Base-by-base conservation (phyloP, 2,113 vertebrate genomes). In the Monopterus albus region DNA sequence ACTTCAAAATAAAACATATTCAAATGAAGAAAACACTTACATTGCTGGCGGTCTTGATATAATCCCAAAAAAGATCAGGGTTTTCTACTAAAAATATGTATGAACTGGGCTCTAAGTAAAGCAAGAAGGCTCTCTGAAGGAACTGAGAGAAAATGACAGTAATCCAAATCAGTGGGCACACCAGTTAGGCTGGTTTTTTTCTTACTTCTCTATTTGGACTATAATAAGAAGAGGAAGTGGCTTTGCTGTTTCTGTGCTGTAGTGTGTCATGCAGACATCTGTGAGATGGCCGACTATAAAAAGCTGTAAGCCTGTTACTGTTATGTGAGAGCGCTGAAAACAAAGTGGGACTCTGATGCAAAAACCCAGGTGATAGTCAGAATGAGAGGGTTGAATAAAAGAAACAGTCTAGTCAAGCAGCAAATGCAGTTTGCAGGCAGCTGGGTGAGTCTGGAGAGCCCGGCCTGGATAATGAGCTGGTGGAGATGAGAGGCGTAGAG, bases 151-250 rank as follows among this genome's bases (percentile, higher is more conserved):
- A 42, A 33, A 26, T 35, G 64, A 51, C 18, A 8, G n/a, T 31
- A 40, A 52, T 51, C 6, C 12, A 45, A 49, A 62, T 36, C 26
- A 42, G 1, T 13, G 7, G 4, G n/a, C 21, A 25, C 1, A 17
- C 51, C 39, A 5, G 13, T 49, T 25, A 26, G 0, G 10, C 26
- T 21, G 4, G 17, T n/a, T 57, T 66, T 1, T 10, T 20, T 60
- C 21, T 56, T 39, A 82, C 85, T 87, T 90, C 81, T 84, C 55
- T 18, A 72, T 89, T 83, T 70, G 36, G 15, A 15, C 43, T 81
- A 72, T 52, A 77, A 72, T 26, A 59, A 76, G 66, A 77, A 14
- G 61, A 77, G 85, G 85, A 89, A 89, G 86, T 85, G 84, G 64
- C 59, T 77, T 63, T 46, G 3, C 4, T 59, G 26, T 31, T 67